Percentiles rank a stretch among this genome's conserved stretches.
Conservation (phyloP, 1,140 invertebrate genomes). For the Druon quercuslanigerum region DNA sequence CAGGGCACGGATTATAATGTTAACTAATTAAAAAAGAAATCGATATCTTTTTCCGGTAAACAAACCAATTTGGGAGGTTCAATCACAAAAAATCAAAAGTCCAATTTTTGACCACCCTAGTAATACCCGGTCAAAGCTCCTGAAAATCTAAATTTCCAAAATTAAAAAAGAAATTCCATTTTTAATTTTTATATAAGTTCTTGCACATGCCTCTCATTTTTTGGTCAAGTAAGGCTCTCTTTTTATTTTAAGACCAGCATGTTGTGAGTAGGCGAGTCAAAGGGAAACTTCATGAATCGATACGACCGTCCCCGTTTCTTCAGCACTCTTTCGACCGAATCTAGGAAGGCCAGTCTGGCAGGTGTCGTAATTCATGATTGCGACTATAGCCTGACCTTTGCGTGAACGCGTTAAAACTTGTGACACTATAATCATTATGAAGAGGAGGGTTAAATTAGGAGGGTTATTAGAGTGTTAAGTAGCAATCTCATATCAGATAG, state of each 20-base stretch:
- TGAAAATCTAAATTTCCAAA: too few relatives aligned
- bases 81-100: too few relatives aligned
- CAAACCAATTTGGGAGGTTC: too few relatives aligned
- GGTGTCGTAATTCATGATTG: constrained; percentile 54
- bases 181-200: not conserved
- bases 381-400: constrained; percentile 51
- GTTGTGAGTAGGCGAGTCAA: constrained; percentile 44
- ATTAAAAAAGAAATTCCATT: not conserved
- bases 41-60: too few relatives aligned
- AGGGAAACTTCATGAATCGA: constrained; percentile 59
- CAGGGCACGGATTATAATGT: too few relatives aligned
- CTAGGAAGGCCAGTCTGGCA: constrained; percentile 46
- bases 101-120: too few relatives aligned
- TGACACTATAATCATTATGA: constrained; percentile 61
- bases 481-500: constrained; percentile 43
- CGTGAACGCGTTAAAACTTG: constrained; percentile 56
- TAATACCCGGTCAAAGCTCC: too few relatives aligned
- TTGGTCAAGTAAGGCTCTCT: not conserved
- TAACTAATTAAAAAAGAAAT: too few relatives aligned
- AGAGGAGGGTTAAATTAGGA: constrained; percentile 40
- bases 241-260: not conserved
- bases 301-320: constrained; percentile 56
- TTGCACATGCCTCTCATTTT: not conserved
- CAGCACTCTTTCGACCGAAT: constrained; percentile 50
- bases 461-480: constrained; percentile 39